A percentile compares a stretch with the other conserved stretches of the same genome.
These are phyloP conservation scores for Pasiphila rectangulata DNA, from an alignment of 2,888 invertebrate genomes.

Conservation along the genomic window DNA sequence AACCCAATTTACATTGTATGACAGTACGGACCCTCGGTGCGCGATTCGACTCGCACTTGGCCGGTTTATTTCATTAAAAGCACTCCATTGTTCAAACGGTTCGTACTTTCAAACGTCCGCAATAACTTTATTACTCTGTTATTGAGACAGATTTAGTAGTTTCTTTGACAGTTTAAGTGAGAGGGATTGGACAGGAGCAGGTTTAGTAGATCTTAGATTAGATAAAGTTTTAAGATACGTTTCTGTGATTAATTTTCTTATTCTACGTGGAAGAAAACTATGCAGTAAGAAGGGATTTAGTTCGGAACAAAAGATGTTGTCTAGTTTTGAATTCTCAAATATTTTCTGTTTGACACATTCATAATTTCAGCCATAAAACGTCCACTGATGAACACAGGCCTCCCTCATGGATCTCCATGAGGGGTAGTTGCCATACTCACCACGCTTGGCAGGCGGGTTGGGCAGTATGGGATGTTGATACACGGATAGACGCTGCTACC, in stretches of 20 bases:
- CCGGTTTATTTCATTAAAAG: no score
- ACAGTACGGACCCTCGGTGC: no score
- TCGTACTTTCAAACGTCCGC: neutral
- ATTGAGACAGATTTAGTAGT: constrained; percentile 21
- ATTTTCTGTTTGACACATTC: neutral
- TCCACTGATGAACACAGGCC: no score
- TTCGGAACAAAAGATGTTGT: neutral
- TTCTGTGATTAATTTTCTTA: neutral
- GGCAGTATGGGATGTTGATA: no score
- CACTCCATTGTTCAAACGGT: neutral
- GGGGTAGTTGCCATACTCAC: no score
- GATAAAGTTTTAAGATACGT: constrained; percentile 10
- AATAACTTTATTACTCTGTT: constrained; percentile 4
- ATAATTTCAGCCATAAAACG: no score
- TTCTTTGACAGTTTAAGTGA: constrained; percentile 22
- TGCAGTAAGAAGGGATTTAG: neutral
- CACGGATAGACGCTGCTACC: no score
- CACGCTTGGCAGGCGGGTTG: no score
- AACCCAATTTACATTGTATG: no score
- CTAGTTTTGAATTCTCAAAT: neutral
- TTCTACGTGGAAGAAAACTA: neutral
- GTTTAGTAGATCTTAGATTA: constrained; percentile 14
- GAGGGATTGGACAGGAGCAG: constrained; percentile 16
- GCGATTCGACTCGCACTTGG: no score
- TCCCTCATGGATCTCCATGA: no score